A percentile compares a stretch with the other conserved stretches of the same genome.
Evolutionary conservation across 2,888 invertebrate species (phyloP).

Genomic region (Gonocerus acuteangulatus): DNA sequence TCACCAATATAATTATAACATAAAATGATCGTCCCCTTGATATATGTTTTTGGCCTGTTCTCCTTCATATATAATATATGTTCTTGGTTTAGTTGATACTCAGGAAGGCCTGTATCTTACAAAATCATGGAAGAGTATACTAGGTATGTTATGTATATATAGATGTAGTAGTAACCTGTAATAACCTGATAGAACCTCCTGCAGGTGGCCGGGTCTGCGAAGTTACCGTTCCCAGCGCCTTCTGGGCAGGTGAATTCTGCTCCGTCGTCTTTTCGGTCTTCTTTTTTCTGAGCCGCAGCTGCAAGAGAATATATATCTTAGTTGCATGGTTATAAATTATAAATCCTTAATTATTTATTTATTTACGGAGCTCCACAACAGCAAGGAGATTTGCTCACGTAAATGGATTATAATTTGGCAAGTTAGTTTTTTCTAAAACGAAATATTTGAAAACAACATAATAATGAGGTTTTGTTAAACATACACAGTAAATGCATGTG

Average conservation of each 20-base stretch:
- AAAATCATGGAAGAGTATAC: not conserved
- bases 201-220: conserved; percentile 80
- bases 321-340: not conserved
- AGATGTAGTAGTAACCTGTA: conserved; percentile 13
- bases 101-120: no score
- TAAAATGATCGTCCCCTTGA: no score
- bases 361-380: no score
- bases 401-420: no score
- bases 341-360: not conserved
- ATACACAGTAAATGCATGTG: no score
- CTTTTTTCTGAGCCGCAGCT: conserved; percentile 32
- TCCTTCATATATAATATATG: no score
- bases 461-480: no score
- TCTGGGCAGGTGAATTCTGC: conserved; percentile 73
- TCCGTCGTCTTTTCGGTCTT: conserved; percentile 42
- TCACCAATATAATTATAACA: no score
- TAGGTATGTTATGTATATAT: not conserved
- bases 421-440: no score
- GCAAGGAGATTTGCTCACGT: not conserved
- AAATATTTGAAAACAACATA: no score
- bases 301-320: conserved; percentile 17
- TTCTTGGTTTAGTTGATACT: no score
- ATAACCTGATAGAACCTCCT: conserved; percentile 80
- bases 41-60: no score
- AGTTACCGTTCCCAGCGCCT: conserved; percentile 76